Conservation (phyloP, 92 coral and sea anemone species). For the Actinernus sp. region DNA sequence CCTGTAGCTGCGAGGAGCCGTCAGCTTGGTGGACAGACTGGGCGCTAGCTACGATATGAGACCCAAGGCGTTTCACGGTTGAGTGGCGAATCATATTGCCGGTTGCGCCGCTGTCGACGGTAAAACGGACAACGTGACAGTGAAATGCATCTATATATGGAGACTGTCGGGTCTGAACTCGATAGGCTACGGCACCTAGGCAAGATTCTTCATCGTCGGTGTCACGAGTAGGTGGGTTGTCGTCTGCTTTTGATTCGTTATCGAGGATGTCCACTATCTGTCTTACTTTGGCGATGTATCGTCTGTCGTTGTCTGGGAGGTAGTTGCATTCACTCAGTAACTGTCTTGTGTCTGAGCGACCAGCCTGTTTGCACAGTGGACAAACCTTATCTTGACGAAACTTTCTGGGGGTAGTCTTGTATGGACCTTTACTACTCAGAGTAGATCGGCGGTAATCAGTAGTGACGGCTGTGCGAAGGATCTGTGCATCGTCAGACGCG, state of each 20-base stretch:
- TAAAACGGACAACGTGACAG: slow-evolving; percentile 31
- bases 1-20: slow-evolving; percentile 54
- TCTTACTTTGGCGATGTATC: slow-evolving; percentile 54
- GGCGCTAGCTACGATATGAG: slow-evolving; percentile 36
- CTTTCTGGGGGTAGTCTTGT: slow-evolving; percentile 4
- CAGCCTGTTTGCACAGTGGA: slow-evolving; percentile 69
- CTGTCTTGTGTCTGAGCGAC: slow-evolving; percentile 38
- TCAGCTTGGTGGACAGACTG: slow-evolving; percentile 30
- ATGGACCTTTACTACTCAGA: background rate
- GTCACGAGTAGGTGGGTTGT: slow-evolving; percentile 8
- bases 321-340: slow-evolving; percentile 61
- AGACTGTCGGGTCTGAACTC: slow-evolving; percentile 53
- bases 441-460: too few species aligned
- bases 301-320: slow-evolving; percentile 57
- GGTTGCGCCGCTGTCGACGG: slow-evolving; percentile 64
- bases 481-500: slow-evolving; percentile 55
- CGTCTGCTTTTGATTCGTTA: slow-evolving; percentile 12
- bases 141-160: slow-evolving; percentile 57
- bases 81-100: slow-evolving; percentile 63
- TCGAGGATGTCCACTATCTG: slow-evolving; percentile 56
- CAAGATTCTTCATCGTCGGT: slow-evolving; percentile 4
- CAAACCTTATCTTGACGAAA: slow-evolving; percentile 34
- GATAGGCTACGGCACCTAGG: slow-evolving; percentile 11
- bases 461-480: slow-evolving; percentile 33
- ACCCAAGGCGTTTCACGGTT: slow-evolving; percentile 42